phyloP scores from a whole-genome alignment of 2,113 vertebrate genomes.

The Xiphophorus maculatus region DNA sequence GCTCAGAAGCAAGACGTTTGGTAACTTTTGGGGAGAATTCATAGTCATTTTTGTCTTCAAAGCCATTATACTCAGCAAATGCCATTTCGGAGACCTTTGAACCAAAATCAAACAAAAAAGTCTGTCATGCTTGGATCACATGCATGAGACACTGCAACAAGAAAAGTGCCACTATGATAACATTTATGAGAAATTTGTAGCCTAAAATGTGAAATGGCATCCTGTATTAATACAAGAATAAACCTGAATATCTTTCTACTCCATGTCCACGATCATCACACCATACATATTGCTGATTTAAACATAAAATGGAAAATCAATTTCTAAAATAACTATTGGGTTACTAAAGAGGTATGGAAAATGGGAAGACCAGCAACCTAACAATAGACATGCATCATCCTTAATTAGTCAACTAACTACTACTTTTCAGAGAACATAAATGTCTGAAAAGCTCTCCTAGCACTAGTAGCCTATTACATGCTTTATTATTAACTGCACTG shows the following conservation, averaged over 20 bases:
- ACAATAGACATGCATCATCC: background rate
- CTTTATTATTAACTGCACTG: too few relatives aligned
- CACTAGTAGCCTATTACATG: too few relatives aligned
- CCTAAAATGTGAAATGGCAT: too few relatives aligned
- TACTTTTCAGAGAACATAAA: background rate
- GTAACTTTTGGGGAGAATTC: slow-evolving; percentile 57
- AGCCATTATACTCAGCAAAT: slow-evolving; percentile 78
- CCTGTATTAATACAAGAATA: too few relatives aligned
- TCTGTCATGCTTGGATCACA: background rate
- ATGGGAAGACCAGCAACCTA: background rate
- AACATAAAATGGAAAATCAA: background rate
- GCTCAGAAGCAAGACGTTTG: slow-evolving; percentile 59
- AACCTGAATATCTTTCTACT: too few relatives aligned
- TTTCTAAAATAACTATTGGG: background rate
- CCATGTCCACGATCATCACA: background rate
- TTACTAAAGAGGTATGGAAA: background rate
- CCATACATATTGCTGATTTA: background rate
- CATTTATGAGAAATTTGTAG: too few relatives aligned
- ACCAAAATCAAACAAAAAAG: background rate
- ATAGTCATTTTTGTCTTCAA: slow-evolving; percentile 61
- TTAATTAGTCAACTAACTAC: background rate
- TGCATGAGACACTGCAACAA: background rate
- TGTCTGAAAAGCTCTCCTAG: too few relatives aligned
- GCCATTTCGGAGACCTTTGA: slow-evolving; percentile 71
- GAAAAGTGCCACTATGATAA: background rate